phyloP scores from a whole-genome alignment of 2,113 vertebrate genomes.

The Grammomys dolichurus region DNA sequence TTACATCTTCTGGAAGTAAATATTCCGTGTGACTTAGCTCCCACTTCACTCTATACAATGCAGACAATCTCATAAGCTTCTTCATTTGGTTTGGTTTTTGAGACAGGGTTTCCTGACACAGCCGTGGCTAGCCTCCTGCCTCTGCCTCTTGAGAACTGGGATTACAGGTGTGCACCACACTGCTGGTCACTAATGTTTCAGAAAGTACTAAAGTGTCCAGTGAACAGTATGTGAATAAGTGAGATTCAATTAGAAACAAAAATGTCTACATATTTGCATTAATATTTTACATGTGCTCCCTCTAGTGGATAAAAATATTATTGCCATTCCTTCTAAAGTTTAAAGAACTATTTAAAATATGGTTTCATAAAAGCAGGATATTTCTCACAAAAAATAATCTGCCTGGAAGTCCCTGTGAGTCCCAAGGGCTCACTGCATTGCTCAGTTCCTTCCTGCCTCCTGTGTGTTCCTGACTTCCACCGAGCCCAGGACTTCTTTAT shows the following conservation, averaged over 20 bases:
- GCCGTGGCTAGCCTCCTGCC: too few species aligned
- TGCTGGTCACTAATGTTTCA: background rate
- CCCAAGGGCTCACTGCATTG: too few species aligned
- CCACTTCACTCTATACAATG: slow-evolving; percentile 20
- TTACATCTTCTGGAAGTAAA: background rate
- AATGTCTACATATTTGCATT: slow-evolving; percentile 20
- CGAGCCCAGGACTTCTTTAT: too few species aligned
- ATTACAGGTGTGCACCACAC: background rate
- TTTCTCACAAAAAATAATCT: background rate
- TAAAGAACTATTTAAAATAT: background rate
- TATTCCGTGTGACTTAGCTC: background rate
- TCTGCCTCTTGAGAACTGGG: background rate
- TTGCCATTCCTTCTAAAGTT: slow-evolving; percentile 35
- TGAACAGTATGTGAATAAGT: background rate
- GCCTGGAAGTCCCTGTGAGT: too few species aligned
- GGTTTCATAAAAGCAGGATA: slow-evolving; percentile 31
- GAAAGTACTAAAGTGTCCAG: background rate
- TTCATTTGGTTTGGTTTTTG: background rate
- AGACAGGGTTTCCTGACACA: background rate
- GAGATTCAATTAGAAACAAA: slow-evolving; percentile 61
- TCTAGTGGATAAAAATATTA: slow-evolving; percentile 79
- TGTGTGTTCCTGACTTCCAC: too few species aligned
- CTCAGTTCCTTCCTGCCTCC: too few species aligned
- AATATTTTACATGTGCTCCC: slow-evolving; percentile 71
- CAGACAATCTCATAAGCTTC: background rate